A percentile compares a stretch with the other conserved stretches of the same genome.
Evolutionary conservation across 2,113 vertebrate species (phyloP).

Genomic region (Panurus biarmicus): DNA sequence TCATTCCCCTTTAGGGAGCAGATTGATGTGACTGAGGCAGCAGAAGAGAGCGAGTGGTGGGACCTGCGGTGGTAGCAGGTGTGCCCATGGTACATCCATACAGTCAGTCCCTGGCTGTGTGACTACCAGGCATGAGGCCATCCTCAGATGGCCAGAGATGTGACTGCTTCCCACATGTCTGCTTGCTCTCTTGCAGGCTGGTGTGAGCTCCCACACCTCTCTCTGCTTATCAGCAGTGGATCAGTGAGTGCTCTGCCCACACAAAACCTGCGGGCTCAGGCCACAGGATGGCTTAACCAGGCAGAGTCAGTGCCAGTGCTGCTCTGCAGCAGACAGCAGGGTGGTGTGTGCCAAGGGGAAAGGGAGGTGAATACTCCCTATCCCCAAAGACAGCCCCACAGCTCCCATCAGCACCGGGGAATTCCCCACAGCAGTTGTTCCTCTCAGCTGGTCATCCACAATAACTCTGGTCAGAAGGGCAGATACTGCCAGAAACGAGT

Average conservation of each 20-base stretch:
- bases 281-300: rapidly evolving
- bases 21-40: neutral
- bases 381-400: neutral
- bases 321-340: neutral
- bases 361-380: neutral
- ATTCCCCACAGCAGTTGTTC: neutral
- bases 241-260: neutral
- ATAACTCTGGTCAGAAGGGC: neutral
- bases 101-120: neutral
- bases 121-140: neutral
- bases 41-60: neutral
- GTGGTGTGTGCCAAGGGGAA: neutral
- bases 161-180: neutral
- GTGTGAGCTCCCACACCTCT: neutral
- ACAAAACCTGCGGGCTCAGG: neutral
- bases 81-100: neutral
- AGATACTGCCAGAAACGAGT: neutral
- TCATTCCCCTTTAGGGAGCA: neutral
- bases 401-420: neutral
- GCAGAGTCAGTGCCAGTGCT: neutral
- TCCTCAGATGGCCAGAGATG: neutral
- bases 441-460: neutral
- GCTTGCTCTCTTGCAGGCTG: neutral
- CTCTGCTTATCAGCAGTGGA: neutral
- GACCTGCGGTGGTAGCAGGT: neutral